Percentiles rank a stretch among this genome's conserved stretches.
These are phyloP conservation scores for Pandemis cinnamomeana DNA, from an alignment of 2,888 invertebrate genomes.

Conservation along the genomic window DNA sequence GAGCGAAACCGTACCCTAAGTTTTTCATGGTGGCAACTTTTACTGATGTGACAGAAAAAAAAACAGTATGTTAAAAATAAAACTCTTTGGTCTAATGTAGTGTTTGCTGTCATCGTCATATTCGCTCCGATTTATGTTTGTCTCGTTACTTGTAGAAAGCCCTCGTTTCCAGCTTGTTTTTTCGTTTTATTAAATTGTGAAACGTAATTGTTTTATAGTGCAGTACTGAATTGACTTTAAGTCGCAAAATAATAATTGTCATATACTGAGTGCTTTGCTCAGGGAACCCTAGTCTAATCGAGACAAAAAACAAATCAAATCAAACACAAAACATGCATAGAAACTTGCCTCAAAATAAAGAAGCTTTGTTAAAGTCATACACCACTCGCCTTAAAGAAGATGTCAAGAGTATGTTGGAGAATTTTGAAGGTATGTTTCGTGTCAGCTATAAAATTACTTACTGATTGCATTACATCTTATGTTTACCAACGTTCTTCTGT, in stretches of 20 bases:
- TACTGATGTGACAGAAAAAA: not conserved
- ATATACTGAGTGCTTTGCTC: not conserved
- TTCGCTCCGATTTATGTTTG: not conserved
- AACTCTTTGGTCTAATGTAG: not conserved
- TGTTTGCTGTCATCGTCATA: not conserved
- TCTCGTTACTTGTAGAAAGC: not conserved
- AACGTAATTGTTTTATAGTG: not conserved
- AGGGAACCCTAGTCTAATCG: not conserved
- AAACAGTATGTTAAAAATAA: not conserved
- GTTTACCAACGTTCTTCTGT: not conserved
- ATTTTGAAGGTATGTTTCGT: slow-evolving; percentile 91
- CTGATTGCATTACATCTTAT: not conserved
- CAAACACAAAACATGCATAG: slow-evolving; percentile 75
- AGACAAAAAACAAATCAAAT: not conserved
- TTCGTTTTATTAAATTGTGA: not conserved
- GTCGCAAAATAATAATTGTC: not conserved
- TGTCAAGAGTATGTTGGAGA: slow-evolving; percentile 98
- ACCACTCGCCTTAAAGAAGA: slow-evolving; percentile 97
- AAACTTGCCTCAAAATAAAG: slow-evolving; percentile 95
- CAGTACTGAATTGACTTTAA: not conserved
- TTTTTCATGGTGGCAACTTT: not conserved
- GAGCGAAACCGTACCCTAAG: not conserved
- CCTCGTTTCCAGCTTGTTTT: not conserved
- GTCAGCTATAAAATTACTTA: not conserved
- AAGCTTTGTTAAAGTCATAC: slow-evolving; percentile 97